Percentiles rank a stretch among this genome's conserved stretches.
These are phyloP conservation scores for Oostethus manadensis DNA, from an alignment of 2,113 vertebrate species.

Conservation along the genomic window DNA sequence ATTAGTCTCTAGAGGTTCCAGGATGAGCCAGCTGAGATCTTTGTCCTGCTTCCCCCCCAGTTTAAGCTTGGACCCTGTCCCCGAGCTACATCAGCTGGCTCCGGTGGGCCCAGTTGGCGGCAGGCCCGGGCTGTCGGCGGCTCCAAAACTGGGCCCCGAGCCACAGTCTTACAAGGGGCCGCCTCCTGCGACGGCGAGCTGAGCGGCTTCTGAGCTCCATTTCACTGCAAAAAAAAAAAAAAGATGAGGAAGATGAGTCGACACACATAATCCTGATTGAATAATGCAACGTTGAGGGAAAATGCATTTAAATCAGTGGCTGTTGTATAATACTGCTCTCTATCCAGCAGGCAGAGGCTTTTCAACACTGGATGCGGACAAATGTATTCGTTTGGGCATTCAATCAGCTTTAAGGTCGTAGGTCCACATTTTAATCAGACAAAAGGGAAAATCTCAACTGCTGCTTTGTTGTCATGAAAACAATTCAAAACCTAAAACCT, in stretches of 20 bases:
- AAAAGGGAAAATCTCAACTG: too few species aligned
- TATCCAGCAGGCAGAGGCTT: neutral
- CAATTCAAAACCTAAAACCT: too few species aligned
- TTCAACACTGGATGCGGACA: neutral
- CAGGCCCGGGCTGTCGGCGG: slow-evolving; percentile 3
- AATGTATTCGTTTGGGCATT: neutral
- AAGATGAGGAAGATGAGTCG: slow-evolving; percentile 11
- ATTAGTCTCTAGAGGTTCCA: slow-evolving; percentile 15
- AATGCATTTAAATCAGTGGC: neutral
- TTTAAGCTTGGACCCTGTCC: slow-evolving; percentile 16
- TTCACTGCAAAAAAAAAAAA: slow-evolving; percentile 38
- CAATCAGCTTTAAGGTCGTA: neutral
- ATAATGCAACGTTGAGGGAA: neutral
- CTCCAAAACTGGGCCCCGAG: slow-evolving; percentile 19
- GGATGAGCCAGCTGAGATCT: slow-evolving; percentile 32
- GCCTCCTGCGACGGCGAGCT: slow-evolving; percentile 1
- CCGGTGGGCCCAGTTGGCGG: slow-evolving; percentile 30
- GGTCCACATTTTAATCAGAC: neutral
- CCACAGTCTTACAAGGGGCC: slow-evolving; percentile 14
- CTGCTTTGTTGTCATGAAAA: too few species aligned
- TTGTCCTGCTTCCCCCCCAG: slow-evolving; percentile 2
- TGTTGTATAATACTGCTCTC: neutral
- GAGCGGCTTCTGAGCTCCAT: slow-evolving; percentile 36
- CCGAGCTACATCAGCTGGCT: slow-evolving; percentile 12
- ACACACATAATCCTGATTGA: neutral